Percentiles rank a stretch among this genome's conserved stretches.
These are phyloP conservation scores for Apeira syringaria DNA, from an alignment of 2,888 invertebrate genomes.

Conservation along the genomic window DNA sequence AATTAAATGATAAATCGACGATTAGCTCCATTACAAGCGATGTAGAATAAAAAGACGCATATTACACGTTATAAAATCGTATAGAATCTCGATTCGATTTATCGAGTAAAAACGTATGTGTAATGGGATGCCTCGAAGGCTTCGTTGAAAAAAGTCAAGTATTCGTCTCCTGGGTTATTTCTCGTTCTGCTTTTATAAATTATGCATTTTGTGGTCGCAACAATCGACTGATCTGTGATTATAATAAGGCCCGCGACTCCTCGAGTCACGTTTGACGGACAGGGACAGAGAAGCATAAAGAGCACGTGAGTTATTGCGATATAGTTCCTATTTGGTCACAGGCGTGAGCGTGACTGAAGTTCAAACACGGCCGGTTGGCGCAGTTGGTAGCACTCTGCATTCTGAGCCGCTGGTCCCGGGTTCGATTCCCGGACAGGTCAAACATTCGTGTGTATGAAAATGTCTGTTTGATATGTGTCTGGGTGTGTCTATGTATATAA, in stretches of 20 bases:
- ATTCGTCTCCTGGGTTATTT: conserved; percentile 52
- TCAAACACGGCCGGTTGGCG: too few relatives aligned
- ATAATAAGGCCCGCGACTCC: conserved; percentile 71
- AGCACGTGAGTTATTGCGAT: conserved; percentile 48
- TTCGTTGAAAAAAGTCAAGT: conserved; percentile 50
- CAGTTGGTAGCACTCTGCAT: too few relatives aligned
- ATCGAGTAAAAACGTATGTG: conserved; percentile 60
- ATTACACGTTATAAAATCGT: conserved; percentile 38
- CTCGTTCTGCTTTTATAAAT: conserved; percentile 71
- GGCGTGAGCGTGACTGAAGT: conserved; percentile 51
- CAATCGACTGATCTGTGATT: conserved; percentile 80
- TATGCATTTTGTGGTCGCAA: conserved; percentile 76
- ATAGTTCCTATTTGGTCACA: conserved; percentile 51
- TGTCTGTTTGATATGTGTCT: too few relatives aligned
- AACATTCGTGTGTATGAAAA: too few relatives aligned
- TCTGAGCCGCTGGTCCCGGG: too few relatives aligned
- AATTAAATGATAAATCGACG: conserved; percentile 8
- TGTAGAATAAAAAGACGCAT: conserved; percentile 44
- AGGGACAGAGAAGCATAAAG: conserved; percentile 39
- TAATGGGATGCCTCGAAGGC: conserved; percentile 52
- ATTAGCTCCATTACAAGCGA: conserved; percentile 36
- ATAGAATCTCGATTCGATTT: conserved; percentile 46
- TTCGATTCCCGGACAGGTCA: too few relatives aligned
- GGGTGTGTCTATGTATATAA: too few relatives aligned
- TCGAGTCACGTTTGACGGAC: conserved; percentile 67